Base-by-base conservation (phyloP, 2,113 vertebrate species). In the Empidonax alnorum region DNA sequence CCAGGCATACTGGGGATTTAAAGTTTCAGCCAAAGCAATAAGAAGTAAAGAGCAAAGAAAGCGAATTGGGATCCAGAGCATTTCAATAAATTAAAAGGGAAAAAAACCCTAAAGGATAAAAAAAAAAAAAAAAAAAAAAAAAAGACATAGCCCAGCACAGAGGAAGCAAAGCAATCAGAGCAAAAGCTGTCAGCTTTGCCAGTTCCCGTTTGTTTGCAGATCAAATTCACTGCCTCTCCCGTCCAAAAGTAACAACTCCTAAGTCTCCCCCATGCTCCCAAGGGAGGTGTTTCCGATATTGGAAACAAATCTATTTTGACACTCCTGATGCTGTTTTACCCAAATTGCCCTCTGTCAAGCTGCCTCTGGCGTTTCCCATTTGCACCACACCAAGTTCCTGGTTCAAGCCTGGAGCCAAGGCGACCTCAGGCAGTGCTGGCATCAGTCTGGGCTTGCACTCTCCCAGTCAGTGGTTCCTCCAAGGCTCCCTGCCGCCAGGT, bases 21-120 rank as follows among this genome's bases (percentile, higher is more conserved):
- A 85, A 74, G 65, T 93, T 94, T 96, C 84, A 89, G 90, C 96
- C 94, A 95, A 94, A 93, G 89, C 90, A 96, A 95, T 94, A 95
- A 95, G 89, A 95, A 91, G 79, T 83, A 90, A 88, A 83, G 62
- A 91, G 74, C 23, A 7, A 94, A 91, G 79, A 75, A 91, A 97
- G 79, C 87, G 85, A 91, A 93, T 90, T 1, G 14, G 42, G 81
- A 96, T 94, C 87, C 93, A 93, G 84, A 91, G 87, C 53, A 65
- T 92, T 93, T 96, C 93, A 94, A 92, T 94, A 97, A 95, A 97
- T 94, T 95, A 96, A 94, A 86, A 91, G 25, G 22, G 44, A 75
- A 53, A 52, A 50, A 27, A 58, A 86, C 50, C 50, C 25, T 27
- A 52, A 27, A 52, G 50, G 50, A 52, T 52, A 78, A 27, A 0